These are phyloP conservation scores for Daboia siamensis DNA, from an alignment of 2,113 vertebrate genomes.

Conservation along the genomic window DNA sequence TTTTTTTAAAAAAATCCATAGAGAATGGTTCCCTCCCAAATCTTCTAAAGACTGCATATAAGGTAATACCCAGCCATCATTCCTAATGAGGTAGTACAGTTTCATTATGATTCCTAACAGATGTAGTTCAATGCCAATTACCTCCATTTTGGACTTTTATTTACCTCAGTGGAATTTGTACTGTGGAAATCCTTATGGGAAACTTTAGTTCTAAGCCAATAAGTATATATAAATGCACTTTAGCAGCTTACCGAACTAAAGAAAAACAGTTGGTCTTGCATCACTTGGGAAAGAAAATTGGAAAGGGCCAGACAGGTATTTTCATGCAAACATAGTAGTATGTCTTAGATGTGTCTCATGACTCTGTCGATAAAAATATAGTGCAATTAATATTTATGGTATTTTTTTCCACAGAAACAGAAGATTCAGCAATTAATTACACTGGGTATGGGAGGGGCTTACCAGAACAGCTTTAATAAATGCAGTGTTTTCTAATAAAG, in stretches of 20 bases:
- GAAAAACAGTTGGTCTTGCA: background rate
- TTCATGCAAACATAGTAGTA: background rate
- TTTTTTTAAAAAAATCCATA: background rate
- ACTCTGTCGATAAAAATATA: background rate
- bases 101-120: background rate
- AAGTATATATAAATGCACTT: background rate
- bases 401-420: background rate
- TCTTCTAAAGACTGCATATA: background rate
- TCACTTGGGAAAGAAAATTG: background rate
- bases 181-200: background rate
- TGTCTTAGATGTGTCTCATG: background rate
- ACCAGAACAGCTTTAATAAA: background rate
- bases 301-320: background rate
- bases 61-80: background rate
- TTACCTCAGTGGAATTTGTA: background rate
- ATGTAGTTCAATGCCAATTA: background rate
- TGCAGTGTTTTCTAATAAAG: background rate
- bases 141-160: background rate
- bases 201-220: background rate
- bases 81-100: background rate
- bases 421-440: slow-evolving; percentile 5
- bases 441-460: slow-evolving; percentile 28
- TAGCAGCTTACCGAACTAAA: background rate
- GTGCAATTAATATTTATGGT: background rate
- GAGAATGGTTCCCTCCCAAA: background rate